Evolutionary conservation across 2,797 vertebrate species (phyloP).

Genomic region (Syndactyla subalaris): DNA sequence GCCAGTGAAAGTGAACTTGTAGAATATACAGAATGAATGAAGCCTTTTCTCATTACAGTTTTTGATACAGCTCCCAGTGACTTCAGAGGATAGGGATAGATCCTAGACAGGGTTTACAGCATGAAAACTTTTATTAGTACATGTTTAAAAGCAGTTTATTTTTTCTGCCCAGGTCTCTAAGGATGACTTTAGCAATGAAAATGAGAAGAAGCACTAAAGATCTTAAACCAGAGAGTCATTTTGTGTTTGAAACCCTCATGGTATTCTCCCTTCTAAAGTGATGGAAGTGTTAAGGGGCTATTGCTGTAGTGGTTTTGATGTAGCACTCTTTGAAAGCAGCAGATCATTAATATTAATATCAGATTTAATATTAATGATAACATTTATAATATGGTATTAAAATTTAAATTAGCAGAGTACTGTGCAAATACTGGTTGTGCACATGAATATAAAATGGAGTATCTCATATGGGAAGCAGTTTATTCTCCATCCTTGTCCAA

Average conservation of each 20-base stretch:
- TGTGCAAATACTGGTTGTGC: neutral
- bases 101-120: neutral
- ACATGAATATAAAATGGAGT: neutral
- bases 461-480: neutral
- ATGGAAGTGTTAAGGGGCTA: neutral
- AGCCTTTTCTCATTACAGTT: neutral
- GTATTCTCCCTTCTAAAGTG: neutral
- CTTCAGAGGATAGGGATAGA: neutral
- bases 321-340: neutral
- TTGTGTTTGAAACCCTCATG: neutral
- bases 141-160: neutral
- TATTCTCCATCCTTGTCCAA: neutral
- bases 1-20: neutral
- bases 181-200: neutral
- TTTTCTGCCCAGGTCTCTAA: neutral
- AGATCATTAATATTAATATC: constrained; percentile 1
- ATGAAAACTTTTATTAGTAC: neutral
- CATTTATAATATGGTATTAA: constrained; percentile 6
- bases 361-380: constrained; percentile 27
- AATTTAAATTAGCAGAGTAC: neutral
- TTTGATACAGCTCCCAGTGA: neutral
- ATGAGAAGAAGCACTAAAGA: neutral
- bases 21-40: neutral
- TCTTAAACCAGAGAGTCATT: neutral
- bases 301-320: neutral